Evolutionary conservation across 2,113 vertebrate species (phyloP), one percentile per base, ranked within the genome.

Genomic region (Rhadina sibilatrix): DNA sequence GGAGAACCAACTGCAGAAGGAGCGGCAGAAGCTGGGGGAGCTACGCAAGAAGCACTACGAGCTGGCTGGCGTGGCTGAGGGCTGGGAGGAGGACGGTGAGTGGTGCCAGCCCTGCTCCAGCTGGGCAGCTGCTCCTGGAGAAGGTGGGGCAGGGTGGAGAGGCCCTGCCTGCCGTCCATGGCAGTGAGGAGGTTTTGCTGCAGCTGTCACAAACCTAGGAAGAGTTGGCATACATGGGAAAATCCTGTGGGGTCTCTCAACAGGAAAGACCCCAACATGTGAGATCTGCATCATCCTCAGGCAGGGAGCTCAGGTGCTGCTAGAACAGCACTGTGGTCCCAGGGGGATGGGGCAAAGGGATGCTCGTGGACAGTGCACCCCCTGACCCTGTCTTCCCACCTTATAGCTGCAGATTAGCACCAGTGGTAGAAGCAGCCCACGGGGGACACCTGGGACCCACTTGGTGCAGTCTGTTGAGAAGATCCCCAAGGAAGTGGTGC

Each of bases 1-100:
- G 93, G 99, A 99, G 94, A 99, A 98, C 1, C 98, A 99, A 42
- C 97, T 99, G 80, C 99, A 99, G 98, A 99, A 99, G 97, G 99
- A 99, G 94, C 98, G 99, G 22, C 98, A 99, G 89, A 99, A 98
- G 77, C 98, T 99, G 47, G 99, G 99, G 21, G 99, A 99, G 63
- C 98, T 99, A 93, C 98, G 99, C 89, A 99, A 99, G 97, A 99
- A 99, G 94, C 99, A 99, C 96, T 99, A 99, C 2, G 98, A 99
- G 94, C 97, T 99, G 86, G 99, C 99, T 0, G 99, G 99, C 0
- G 99, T 99, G 23, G 98, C 99, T 0, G 99, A 99, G 93, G 99
- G 99, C 95, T 99, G 99, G 99, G 99, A 98, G 35, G 97, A 98
- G 79, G 97, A 98, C 0, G 98, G 98, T 98, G 65, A 96, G 98